These are phyloP conservation scores for Smithornis capensis DNA, from an alignment of 2,113 vertebrate species.

Conservation along the genomic window DNA sequence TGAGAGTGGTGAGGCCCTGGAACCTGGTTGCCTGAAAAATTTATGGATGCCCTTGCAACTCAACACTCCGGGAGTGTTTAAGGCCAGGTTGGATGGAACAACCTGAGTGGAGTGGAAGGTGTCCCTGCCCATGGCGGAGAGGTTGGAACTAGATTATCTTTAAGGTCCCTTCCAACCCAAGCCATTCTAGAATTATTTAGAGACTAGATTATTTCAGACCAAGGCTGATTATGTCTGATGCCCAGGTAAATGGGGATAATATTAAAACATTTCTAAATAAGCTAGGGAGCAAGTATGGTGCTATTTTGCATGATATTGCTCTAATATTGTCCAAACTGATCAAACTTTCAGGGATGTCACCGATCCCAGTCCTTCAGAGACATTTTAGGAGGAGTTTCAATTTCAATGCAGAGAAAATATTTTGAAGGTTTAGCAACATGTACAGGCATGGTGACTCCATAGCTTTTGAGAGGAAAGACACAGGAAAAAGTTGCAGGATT, in stretches of 20 bases:
- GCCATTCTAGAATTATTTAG: background rate
- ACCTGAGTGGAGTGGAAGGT: background rate
- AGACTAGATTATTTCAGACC: too few species aligned
- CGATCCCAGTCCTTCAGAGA: background rate
- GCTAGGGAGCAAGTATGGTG: background rate
- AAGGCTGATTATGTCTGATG: background rate
- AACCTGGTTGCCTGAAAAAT: background rate
- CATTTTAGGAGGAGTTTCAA: background rate
- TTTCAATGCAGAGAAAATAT: background rate
- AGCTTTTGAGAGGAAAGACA: background rate
- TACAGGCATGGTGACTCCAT: background rate
- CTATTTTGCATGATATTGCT: background rate
- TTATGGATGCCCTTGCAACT: background rate
- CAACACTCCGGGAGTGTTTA: background rate
- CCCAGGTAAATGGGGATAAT: background rate
- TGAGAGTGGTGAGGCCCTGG: background rate
- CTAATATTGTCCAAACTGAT: background rate
- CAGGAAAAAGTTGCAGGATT: background rate
- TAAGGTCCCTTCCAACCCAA: background rate
- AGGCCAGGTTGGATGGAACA: background rate
- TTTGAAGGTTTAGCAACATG: background rate
- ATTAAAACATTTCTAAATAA: background rate
- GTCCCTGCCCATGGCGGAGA: background rate
- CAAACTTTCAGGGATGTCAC: background rate
- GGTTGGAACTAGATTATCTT: background rate